A percentile compares a stretch with the other conserved stretches of the same genome.
phyloP scores from a whole-genome alignment of 2,888 invertebrate species.

The Brenthis hecate region DNA sequence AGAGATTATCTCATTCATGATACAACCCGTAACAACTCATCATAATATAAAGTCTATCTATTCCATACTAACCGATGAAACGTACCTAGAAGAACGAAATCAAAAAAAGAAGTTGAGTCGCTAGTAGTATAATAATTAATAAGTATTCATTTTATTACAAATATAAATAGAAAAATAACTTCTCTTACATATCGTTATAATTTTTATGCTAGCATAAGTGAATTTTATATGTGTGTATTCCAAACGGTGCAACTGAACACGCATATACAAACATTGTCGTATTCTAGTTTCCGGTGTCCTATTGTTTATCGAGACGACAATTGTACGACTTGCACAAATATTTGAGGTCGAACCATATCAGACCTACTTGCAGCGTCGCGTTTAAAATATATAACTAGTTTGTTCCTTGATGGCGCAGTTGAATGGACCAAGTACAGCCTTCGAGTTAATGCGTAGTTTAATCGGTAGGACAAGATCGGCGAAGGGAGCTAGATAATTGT shows the following conservation, averaged over 20 bases:
- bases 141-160: slow-evolving; percentile 17
- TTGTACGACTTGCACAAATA: slow-evolving; percentile 36
- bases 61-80: too few species aligned
- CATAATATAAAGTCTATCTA: too few species aligned
- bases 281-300: slow-evolving; percentile 6
- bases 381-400: slow-evolving; percentile 44
- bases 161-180: neutral
- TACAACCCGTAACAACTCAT: too few species aligned
- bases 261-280: slow-evolving; percentile 23
- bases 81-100: too few species aligned
- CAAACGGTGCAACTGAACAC: slow-evolving; percentile 12
- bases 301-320: slow-evolving; percentile 24
- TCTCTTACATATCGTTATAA: neutral
- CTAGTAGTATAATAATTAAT: too few species aligned
- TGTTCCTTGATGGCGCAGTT: slow-evolving; percentile 47
- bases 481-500: slow-evolving; percentile 1
- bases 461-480: neutral
- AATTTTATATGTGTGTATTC: too few species aligned
- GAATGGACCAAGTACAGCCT: slow-evolving; percentile 39
- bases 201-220: too few species aligned
- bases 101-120: too few species aligned
- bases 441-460: slow-evolving; percentile 9
- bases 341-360: slow-evolving; percentile 39
- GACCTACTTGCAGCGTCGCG: slow-evolving; percentile 46
- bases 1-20: too few species aligned